Evolutionary conservation across 2,888 invertebrate genomes (phyloP), one percentile per base, ranked within the genome.

Genomic region (Catocala sponsa): DNA sequence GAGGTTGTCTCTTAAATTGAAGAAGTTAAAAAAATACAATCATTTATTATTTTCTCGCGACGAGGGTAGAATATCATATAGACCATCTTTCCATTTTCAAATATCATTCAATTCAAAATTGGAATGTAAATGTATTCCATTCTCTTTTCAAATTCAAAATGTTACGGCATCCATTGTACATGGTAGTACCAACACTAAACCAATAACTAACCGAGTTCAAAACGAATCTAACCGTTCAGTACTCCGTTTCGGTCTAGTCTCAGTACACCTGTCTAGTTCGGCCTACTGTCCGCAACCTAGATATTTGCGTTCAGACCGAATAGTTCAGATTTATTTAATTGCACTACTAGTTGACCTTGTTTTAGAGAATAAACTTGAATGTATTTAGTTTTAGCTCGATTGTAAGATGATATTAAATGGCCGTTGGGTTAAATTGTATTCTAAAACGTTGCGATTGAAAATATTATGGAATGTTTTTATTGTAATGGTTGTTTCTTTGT

Each of bases 211-310:
- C 46, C 15, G 46, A 55, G 35, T 56, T 35, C 33, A 47, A 13
- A 52, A 42, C 33, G 41, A 35, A 57, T 13, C 13, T 47, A 43
- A 13, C 41, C 41, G 51, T 55, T 25, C n/a, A 51, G 33, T 51
- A 43, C 43, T 47, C 32, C 15, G 15, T 55, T 55, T 55, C 32
- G 13, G 15, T 55, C 12, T 46, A 38, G 44, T 43, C 7, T 43
- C 11, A 38, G 44, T 54, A 47, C 64, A 64, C 59, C 59, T 64
- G 64, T 53, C 53, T 50, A 25, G 38, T 50, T 55, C 55, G 50
- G 59, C 58, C 58, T 53, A 59, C n/a, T 59, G 55, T 64, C 59
- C 42, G 61, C 58, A 62, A 62, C 65, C 65, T 53, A 62, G 61
- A 65, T 65, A 55, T 15, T 13, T 53, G 59, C 38, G 49, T 46